Base-by-base conservation (phyloP, 2,797 vertebrate species). In the Octomys mimax region DNA sequence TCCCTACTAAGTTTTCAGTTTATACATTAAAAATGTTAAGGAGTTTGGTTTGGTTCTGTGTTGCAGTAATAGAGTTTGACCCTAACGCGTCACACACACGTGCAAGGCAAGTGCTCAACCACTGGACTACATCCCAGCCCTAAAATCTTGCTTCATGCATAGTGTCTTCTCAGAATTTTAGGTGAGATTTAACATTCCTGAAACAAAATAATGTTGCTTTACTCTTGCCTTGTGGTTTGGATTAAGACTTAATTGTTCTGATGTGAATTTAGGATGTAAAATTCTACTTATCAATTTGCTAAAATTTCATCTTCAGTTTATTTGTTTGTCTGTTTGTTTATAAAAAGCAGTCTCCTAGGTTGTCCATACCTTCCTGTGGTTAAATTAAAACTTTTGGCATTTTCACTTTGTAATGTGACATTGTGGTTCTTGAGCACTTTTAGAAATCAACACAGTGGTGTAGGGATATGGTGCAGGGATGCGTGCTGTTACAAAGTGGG, bases 151-250 rank as follows among this genome's bases (percentile, higher is more conserved):
- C 79, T 90, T 89, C 81, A 22, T 71, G 33, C 28, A 68, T n/a
- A 84, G 78, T 87, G 26, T 68, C 11, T 75, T 85, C n/a, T n/a
- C 14, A 77, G 39, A 91, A 68, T 81, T 97, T 49, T 54, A 73
- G 42, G 22, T 85, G 78, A 61, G 59, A 84, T 80, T 94, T 77
- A 77, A 66, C 26, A 59, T n/a, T 94, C 13, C 16, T 71, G 68
- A 89, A 59, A 79, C 39, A 83, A 49, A 93, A 78, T 57, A 78
- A 3, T 68, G n/a, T 82, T 49, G 59, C 18, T 73, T 73, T 86
- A 18, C 19, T 87, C 57, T 89, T 84, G 12, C 26, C 59, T 6
- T 66, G 66, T 92, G 73, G 59, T 88, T 89, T 91, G 87, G 88
- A 91, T 42, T 71, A 73, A 68, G 33, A 18, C n/a, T 71, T 42